Percentiles rank a stretch among this genome's conserved stretches.
Evolutionary conservation across 2,797 vertebrate genomes (phyloP).

Genomic region (Peromyscus nudipes): DNA sequence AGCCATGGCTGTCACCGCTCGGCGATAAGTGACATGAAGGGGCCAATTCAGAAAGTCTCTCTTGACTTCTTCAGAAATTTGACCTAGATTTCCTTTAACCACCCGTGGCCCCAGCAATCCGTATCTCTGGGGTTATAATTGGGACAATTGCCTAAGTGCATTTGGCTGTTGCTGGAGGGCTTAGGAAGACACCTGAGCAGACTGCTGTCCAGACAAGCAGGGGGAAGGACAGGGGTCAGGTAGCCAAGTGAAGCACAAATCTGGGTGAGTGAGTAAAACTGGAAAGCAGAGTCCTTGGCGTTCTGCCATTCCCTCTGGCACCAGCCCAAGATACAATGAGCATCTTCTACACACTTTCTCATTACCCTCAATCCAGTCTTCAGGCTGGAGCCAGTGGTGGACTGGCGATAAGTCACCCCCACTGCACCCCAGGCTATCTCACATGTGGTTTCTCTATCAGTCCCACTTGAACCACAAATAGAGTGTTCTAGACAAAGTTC

Average conservation of each 20-base stretch:
- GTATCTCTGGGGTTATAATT: neutral
- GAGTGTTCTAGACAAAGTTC: neutral
- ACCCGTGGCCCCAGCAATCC: neutral
- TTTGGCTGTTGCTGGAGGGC: neutral
- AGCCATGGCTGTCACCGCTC: neutral
- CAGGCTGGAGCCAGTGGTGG: neutral
- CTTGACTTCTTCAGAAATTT: constrained; percentile 10
- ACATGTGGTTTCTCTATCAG: constrained; percentile 1
- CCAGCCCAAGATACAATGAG: neutral
- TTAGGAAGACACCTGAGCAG: neutral
- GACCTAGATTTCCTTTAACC: constrained; percentile 16
- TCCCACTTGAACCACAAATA: neutral
- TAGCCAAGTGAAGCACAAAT: neutral
- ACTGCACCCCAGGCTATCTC: neutral
- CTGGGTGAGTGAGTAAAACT: neutral
- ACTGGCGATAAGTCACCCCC: neutral
- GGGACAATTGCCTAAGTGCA: neutral
- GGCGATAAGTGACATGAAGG: neutral
- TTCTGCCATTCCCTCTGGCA: neutral
- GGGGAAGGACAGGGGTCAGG: neutral
- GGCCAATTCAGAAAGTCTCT: neutral
- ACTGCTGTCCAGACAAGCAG: neutral
- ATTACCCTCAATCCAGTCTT: neutral
- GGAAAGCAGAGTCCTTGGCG: neutral
- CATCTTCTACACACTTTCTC: neutral